phyloP scores from a whole-genome alignment of 2,113 vertebrate species.

The Craseonycteris thonglongyai region DNA sequence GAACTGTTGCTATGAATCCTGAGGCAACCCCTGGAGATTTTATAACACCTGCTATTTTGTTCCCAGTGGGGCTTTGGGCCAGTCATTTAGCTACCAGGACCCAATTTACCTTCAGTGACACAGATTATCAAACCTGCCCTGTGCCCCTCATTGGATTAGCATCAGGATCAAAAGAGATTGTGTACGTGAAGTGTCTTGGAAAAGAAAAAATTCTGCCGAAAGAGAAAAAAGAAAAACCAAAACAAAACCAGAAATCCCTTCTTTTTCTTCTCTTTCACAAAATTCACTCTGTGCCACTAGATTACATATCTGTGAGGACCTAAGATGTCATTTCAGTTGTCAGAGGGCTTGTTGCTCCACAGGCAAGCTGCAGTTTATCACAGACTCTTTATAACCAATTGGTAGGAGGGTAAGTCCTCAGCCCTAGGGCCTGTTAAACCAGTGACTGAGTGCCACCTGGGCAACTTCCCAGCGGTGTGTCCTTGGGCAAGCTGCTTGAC shows the following conservation, averaged over 20 bases:
- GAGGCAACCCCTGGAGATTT: neutral
- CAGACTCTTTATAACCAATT: rapidly evolving
- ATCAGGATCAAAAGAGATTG: neutral
- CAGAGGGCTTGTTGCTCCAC: neutral
- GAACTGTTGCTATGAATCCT: neutral
- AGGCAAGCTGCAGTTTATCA: neutral
- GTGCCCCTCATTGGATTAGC: neutral
- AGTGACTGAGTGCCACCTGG: neutral
- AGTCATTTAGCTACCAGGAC: neutral
- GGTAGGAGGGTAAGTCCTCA: neutral
- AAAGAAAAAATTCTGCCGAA: neutral
- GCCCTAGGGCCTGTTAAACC: neutral
- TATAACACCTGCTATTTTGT: neutral
- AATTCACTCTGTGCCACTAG: too few species aligned
- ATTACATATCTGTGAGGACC: neutral
- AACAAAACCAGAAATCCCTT: neutral
- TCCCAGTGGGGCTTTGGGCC: too few species aligned
- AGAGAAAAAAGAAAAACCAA: neutral
- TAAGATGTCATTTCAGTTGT: neutral
- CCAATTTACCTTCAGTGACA: neutral
- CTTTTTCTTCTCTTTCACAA: neutral
- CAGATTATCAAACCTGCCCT: neutral
- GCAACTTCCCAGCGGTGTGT: rapidly evolving
- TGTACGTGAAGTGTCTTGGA: neutral
- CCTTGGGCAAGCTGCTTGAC: neutral